Percentiles rank a stretch among this genome's conserved stretches.
Evolutionary conservation across 2,797 vertebrate genomes (phyloP).

Genomic region (Mustela erminea): DNA sequence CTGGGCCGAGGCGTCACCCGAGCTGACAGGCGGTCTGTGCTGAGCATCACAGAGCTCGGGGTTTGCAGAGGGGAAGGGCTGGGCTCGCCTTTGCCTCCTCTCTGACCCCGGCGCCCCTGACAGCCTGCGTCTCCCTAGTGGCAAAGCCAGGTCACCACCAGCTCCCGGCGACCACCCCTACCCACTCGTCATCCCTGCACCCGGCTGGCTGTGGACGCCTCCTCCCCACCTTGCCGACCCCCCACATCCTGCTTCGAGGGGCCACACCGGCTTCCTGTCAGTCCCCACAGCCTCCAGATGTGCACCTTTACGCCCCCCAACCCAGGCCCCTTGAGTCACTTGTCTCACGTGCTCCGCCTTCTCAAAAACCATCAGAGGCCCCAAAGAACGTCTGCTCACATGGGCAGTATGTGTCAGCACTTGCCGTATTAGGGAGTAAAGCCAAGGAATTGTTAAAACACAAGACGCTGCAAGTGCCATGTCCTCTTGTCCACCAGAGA

Average conservation of each 20-base stretch:
- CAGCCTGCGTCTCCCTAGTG: not conserved
- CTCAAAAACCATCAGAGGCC: not conserved
- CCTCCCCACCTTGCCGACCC: rapidly evolving
- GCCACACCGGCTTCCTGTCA: not conserved
- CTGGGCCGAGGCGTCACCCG: rapidly evolving
- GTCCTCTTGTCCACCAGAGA: rapidly evolving
- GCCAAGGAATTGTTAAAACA: not conserved
- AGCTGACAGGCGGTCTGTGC: not conserved
- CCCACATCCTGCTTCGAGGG: not conserved
- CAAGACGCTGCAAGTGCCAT: rapidly evolving
- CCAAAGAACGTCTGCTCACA: not conserved
- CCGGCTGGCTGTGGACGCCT: not conserved
- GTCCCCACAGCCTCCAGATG: not conserved
- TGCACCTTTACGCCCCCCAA: not conserved
- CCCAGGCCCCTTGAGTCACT: not conserved
- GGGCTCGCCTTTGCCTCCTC: not conserved
- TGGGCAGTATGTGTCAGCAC: rapidly evolving
- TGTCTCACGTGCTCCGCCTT: not conserved
- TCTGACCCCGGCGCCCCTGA: not conserved
- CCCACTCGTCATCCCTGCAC: rapidly evolving
- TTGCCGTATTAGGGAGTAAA: not conserved
- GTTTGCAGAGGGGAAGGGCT: not conserved
- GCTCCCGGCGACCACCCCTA: not conserved
- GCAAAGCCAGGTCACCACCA: not conserved
- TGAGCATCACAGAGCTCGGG: rapidly evolving